Evolutionary conservation across 2,113 vertebrate species (phyloP), one percentile per base, ranked within the genome.

Genomic region (Carassius auratus): DNA sequence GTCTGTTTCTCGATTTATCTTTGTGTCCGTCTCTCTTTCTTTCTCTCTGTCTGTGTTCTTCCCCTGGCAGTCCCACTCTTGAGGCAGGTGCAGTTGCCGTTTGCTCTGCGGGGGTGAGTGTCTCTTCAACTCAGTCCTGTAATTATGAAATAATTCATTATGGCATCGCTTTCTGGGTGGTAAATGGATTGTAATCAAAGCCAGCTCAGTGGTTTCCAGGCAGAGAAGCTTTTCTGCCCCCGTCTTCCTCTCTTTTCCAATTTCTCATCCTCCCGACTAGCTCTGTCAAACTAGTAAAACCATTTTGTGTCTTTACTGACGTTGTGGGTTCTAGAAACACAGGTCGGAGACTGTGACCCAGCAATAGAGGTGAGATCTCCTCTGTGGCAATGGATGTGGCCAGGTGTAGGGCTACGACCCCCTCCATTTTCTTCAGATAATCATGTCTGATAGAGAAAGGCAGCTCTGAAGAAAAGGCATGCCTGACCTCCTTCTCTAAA

Each of bases 61-160:
- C 73, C 38, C 55, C 36, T 3, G 10, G 38, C 73, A 1, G 30
- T 30, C 30, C 84, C 64, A 42, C 55, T 68, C 73, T 74, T 69
- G 74, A 57, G 57, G 84, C 79, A 77, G 71, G 85, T 77, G 69
- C 73, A 55, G 57, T 69, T 80, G 74, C 57, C 74, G 55, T 30
- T 76, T 86, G 84, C 81, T 83, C 59, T 80, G 48, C 10, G 78
- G 36, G 76, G 66, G 61, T 61, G 62, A 45, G 61, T 48, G 55
- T 50, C 17, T 80, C 42, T 75, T 76, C 73, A 66, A 66, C 61
- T 21, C 66, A 74, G 81, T 68, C 79, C 76, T 81, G 83, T 88
- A 88, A 89, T 87, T 87, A 87, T 68, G 81, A 86, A 84, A 86
- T 77, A 84, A 84, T 84, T 87, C 73, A 81, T 86, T 85, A 84